Evolutionary conservation across 1,140 invertebrate species (phyloP), one percentile per base, ranked within the genome.

Genomic region (Chironomus striatipennis): DNA sequence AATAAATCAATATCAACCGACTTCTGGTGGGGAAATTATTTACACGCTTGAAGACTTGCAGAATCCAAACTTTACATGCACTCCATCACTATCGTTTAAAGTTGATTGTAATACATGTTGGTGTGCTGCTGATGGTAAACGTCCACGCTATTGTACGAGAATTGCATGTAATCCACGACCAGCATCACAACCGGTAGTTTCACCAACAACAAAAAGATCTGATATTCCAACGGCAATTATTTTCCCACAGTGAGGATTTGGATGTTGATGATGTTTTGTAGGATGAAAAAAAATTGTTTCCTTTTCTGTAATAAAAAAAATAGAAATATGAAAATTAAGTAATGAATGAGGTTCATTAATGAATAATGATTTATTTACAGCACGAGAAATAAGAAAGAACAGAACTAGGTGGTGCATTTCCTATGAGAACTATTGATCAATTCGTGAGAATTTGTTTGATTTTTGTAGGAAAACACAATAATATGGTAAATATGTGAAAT

Each of bases 21-120:
- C 24, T 34, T 34, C 24, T 34, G 24, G 24, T 34, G 24, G 24
- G 24, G 65, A 70, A 20, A 70, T 18, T 20, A 70, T 21, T 20
- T 70, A 70, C 20, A 70, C 17, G 9, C 9, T 20, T 8, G 65
- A 20, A 8, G 65, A 70, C 6, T 18, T 70, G 9, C 2, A 20
- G n/a, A 17, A 70, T 20, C 65, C 65, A 20, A 21, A 18, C 18
- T 70, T 70, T 70, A 70, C 17, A 10, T 70, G 65, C 10, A 70
- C 10, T 18, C 65, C 65, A 70, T 18, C 17, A 20, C 7, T 8
- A 20, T 10, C 8, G n/a, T 21, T 70, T 20, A 70, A 70, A 8
- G 65, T 70, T 70, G 65, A 70, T 21, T 70, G 65, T 12, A 70
- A 70, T 5, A 70, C 65, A 18, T 70, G 65, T 20, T 70, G 65